Conservation (phyloP, 30 jellyfish, hydroid and myxozoan genomes). For the Aurelia aurita complex sp. Pacific region DNA sequence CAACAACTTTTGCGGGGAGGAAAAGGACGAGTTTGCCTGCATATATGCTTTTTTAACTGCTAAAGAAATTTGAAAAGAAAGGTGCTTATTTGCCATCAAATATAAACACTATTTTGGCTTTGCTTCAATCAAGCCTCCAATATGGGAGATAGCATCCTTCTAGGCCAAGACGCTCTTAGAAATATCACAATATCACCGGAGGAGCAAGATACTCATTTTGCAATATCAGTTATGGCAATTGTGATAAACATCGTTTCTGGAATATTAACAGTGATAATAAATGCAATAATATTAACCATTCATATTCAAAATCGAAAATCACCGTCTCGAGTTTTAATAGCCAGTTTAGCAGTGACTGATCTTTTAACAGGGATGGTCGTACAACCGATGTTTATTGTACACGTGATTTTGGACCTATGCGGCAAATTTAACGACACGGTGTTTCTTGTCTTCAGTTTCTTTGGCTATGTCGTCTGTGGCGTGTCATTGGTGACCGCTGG, state of each 20-base stretch:
- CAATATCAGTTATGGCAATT: constrained; percentile 25
- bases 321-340: constrained; percentile 39
- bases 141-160: constrained; percentile 48
- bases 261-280: background rate
- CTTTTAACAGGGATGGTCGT: constrained; percentile 49
- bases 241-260: constrained; percentile 15
- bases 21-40: too few relatives aligned
- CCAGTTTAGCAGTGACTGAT: constrained; percentile 44
- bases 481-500: constrained; percentile 65
- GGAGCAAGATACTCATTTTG: background rate
- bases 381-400: constrained; percentile 57
- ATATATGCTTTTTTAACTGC: too few relatives aligned
- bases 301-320: constrained; percentile 43
- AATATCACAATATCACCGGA: constrained; percentile 8
- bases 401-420: constrained; percentile 24
- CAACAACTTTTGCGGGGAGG: too few relatives aligned
- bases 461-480: constrained; percentile 66
- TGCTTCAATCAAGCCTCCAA: background rate
- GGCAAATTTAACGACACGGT: constrained; percentile 12
- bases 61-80: too few relatives aligned
- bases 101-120: too few relatives aligned
- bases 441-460: constrained; percentile 36
- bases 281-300: constrained; percentile 25
- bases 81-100: too few relatives aligned
- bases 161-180: background rate